Evolutionary conservation across 2,797 vertebrate genomes (phyloP), one percentile per base, ranked within the genome.

Genomic region (Acanthiza pusilla): DNA sequence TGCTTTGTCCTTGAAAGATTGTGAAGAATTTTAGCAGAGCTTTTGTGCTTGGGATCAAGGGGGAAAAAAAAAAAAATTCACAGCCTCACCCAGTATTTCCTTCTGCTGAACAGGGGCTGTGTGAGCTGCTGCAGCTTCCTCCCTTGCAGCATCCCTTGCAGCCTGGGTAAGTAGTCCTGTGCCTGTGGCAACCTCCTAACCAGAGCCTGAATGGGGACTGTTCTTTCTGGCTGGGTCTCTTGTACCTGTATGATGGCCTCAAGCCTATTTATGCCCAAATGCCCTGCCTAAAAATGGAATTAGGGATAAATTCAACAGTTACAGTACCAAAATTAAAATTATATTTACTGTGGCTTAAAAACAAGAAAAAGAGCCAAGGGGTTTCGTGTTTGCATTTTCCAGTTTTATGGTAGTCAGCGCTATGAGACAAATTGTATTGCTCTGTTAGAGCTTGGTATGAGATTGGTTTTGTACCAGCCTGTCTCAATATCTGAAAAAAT

Each of bases 391-490:
- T 86, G 26, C 29, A 36, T 79, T 94, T 55, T 90, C 50, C 30
- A 50, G 42, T 81, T 88, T 86, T 57, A 70, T 74, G 32, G 68
- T 40, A 70, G n/a, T 19, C 4, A 10, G 16, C 13, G 14, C 38
- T 66, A 65, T 29, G 32, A 84, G 94, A 79, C 53, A 79, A 55
- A 75, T 68, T 51, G 30, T 18, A 62, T 51, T 79, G 36, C 29
- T 88, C 29, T 91, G 25, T 61, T 91, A 75, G 51, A 88, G 22
- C n/a, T 88, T 90, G 19, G 21, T 71, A 61, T 58, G 27, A 79
- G 53, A 53, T 12, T 71, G 23, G 25, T 85, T 79, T 79, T 78
- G 74, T 82, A 83, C 34, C 67, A 89, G 51, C 11, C 47, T 60
- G 30, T 51, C 73, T 88, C 34, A 83, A 71, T 63, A 80, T 40